Base-by-base conservation (phyloP, 2,797 vertebrate species). In the Manis javanica region DNA sequence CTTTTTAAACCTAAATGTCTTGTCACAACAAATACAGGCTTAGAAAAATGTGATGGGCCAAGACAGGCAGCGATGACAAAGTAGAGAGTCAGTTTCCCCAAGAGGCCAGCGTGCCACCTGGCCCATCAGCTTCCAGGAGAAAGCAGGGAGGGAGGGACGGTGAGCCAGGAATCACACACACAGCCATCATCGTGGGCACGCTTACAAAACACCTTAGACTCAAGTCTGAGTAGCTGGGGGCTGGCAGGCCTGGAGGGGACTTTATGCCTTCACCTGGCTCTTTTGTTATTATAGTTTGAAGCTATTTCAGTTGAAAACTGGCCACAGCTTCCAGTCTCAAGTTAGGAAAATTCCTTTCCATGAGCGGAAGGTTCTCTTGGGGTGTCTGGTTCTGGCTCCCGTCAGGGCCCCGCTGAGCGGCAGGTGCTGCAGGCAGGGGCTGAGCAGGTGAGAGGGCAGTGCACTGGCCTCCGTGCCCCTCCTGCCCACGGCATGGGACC, bases 71-170 rank as follows among this genome's bases (percentile, higher is more conserved):
- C 39, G n/a, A 26, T 6, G 49, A 37, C 8, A 24, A 34, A 53
- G 29, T 3, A 13, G 1, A 51, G 37, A 66, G 12, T 5, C 72
- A 9, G 26, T 18, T 39, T 64, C 29, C 79, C 7, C 7, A 24
- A n/a, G 51, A 0, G 5, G 18, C 1, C 61, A 2, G 0, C 16
- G 21, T n/a, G 24, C 46, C 71, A 19, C 21, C 51, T 0, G 16
- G 57, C 10, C 26, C 1, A 39, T 9, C 21, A 4, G 7, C 23
- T 18, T 24, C 53, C n/a, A 34, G 39, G 49, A 18, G n/a, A 16
- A 10, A 7, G 16, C 9, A 14, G 14, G 21, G 12, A 2, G 31
- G 6, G 18, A 24, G 18, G 29, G 37, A 37, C 37, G 0, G 0
- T 1, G 7, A 66, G 21, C 34, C 34, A 6, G n/a, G 49, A n/a